A percentile compares a stretch with the other conserved stretches of the same genome.
These are phyloP conservation scores for Aspidiotus destructor DNA, from an alignment of 2,888 invertebrate genomes.

Conservation along the genomic window DNA sequence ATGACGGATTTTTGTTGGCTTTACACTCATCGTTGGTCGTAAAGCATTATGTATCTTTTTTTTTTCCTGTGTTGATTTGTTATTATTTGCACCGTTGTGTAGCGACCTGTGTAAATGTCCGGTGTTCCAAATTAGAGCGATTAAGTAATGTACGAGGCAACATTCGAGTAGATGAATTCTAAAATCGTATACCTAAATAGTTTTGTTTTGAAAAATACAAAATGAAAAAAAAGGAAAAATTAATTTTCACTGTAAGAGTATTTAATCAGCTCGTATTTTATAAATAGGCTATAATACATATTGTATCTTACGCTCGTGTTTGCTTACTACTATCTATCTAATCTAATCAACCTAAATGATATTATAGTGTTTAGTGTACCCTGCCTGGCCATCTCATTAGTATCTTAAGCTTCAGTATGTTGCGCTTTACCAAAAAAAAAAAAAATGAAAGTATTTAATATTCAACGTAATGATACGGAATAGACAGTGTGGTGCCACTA, in stretches of 20 bases:
- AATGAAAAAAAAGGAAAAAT: background rate
- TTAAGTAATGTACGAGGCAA: conserved; percentile 17
- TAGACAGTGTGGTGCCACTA: background rate
- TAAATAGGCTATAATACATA: conserved; percentile 8
- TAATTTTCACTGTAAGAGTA: conserved; percentile 7
- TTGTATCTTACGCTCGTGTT: conserved; percentile 32
- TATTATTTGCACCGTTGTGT: conserved; percentile 33
- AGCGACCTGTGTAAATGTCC: conserved; percentile 32
- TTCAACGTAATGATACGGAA: background rate
- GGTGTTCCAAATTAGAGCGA: conserved; percentile 27
- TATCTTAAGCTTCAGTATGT: conserved; percentile 40
- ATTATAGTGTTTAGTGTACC: conserved; percentile 30
- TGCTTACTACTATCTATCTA: conserved; percentile 30
- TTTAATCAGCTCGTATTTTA: conserved; percentile 10
- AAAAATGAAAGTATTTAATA: background rate
- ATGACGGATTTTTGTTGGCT: conserved; percentile 25
- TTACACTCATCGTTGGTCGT: conserved; percentile 28
- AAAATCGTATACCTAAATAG: conserved; percentile 13
- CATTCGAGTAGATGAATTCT: conserved; percentile 20
- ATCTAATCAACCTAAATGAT: conserved; percentile 28
- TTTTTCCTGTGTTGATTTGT: conserved; percentile 31
- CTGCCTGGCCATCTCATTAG: conserved; percentile 40
- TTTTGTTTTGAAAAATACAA: conserved; percentile 11
- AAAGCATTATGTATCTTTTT: conserved; percentile 16
- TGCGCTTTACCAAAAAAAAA: conserved; percentile 29